Percentiles rank a stretch among this genome's conserved stretches.
Conservation (phyloP, 1,140 invertebrate genomes). For the Steinernema khuongi region DNA sequence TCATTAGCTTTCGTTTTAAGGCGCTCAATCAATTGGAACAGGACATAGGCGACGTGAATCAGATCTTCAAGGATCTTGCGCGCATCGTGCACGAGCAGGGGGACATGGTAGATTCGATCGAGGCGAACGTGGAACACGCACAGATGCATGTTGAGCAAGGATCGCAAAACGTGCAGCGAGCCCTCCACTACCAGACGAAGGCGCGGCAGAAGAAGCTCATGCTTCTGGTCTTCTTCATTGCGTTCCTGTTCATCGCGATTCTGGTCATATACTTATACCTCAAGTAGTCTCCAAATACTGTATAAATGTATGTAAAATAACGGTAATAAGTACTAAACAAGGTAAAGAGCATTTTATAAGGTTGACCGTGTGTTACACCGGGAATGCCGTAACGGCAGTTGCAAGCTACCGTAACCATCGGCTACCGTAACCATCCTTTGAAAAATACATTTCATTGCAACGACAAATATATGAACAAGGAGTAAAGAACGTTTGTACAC, state of each 20-base stretch:
- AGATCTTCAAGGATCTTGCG: slow-evolving; percentile 96
- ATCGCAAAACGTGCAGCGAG: slow-evolving; percentile 48
- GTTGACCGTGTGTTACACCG: too few species aligned
- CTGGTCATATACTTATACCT: slow-evolving; percentile 40
- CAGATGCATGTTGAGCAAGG: slow-evolving; percentile 72
- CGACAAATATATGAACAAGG: background rate
- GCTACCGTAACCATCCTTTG: too few species aligned
- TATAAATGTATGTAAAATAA: too few species aligned
- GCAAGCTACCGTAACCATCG: too few species aligned
- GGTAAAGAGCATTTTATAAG: too few species aligned
- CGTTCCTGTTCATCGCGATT: slow-evolving; percentile 41
- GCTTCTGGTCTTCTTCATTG: slow-evolving; percentile 45
- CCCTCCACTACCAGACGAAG: slow-evolving; percentile 51
- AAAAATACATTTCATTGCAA: too few species aligned
- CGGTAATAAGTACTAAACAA: too few species aligned
- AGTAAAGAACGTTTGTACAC: background rate
- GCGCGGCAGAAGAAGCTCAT: slow-evolving; percentile 54
- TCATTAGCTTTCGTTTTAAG: slow-evolving; percentile 28
- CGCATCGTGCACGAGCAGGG: slow-evolving; percentile 93
- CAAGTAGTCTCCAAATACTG: background rate
- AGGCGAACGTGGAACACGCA: slow-evolving; percentile 86
- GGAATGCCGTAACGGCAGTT: too few species aligned
- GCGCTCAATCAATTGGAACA: slow-evolving; percentile 66
- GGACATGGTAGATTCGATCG: slow-evolving; percentile 87
- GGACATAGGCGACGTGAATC: slow-evolving; percentile 90